Conservation (phyloP, 2,888 invertebrate genomes). For the Tridacna gigas region DNA sequence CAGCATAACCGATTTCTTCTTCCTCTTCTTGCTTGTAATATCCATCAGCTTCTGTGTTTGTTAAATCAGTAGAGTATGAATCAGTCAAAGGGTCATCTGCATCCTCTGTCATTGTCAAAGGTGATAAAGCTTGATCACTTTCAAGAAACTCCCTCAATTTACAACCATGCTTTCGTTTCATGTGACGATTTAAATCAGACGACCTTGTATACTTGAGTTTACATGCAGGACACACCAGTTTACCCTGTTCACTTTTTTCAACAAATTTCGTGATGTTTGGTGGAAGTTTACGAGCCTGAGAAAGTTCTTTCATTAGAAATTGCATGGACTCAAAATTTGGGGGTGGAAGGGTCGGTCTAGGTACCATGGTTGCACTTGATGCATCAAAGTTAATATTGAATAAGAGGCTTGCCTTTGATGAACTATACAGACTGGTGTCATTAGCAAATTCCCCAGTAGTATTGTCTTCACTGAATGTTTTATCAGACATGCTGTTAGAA, state of each 20-base stretch:
- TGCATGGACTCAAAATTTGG: conserved; percentile 34
- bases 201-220: conserved; percentile 78
- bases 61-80: not conserved
- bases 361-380: conserved; percentile 52
- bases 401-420: not conserved
- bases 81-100: not conserved
- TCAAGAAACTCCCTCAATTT: conserved; percentile 72
- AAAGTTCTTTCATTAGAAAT: conserved; percentile 37
- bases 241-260: conserved; percentile 59
- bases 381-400: conserved; percentile 30
- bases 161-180: conserved; percentile 81
- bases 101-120: not conserved
- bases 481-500: not conserved
- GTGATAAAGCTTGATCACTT: conserved; percentile 22
- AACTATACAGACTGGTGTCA: not conserved
- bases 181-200: conserved; percentile 82
- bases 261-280: conserved; percentile 59
- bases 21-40: conserved; percentile 43
- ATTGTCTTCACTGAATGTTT: not conserved
- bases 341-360: conserved; percentile 48
- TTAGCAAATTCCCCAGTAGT: not conserved
- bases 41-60: conserved; percentile 24
- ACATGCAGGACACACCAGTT: conserved; percentile 69
- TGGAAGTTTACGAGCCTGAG: conserved; percentile 47
- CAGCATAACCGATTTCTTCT: conserved; percentile 30